These are phyloP conservation scores for Microtus pennsylvanicus DNA, from an alignment of 2,113 vertebrate genomes.

Conservation along the genomic window DNA sequence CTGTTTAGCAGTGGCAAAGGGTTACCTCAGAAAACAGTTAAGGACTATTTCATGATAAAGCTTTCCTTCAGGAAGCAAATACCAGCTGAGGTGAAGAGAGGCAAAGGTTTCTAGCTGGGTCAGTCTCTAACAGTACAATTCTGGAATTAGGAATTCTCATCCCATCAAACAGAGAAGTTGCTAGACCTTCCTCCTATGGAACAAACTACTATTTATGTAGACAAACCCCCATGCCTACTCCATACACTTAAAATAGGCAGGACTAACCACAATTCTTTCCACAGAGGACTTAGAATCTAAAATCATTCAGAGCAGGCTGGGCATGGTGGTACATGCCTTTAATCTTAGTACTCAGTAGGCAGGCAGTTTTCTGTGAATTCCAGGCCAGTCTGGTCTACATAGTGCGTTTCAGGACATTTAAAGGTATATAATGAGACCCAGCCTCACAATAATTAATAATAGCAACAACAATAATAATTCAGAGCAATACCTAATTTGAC, in stretches of 20 bases:
- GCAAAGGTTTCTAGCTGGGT: neutral
- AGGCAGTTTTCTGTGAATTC: neutral
- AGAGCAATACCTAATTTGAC: slow-evolving; percentile 12
- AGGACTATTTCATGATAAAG: slow-evolving; percentile 22
- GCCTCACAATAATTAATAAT: neutral
- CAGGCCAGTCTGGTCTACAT: neutral
- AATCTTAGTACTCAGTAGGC: neutral
- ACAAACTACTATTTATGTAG: neutral
- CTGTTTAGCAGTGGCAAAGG: neutral
- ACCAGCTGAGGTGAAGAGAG: neutral
- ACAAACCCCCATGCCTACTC: neutral
- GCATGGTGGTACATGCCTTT: neutral
- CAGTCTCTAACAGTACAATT: neutral
- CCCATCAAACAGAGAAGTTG: neutral
- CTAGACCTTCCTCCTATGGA: neutral
- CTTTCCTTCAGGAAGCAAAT: slow-evolving; percentile 25
- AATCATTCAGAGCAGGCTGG: slow-evolving; percentile 4
- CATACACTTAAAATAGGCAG: neutral
- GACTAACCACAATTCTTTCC: neutral
- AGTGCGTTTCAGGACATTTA: neutral
- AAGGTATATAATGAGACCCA: neutral
- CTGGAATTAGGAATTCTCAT: slow-evolving; percentile 21
- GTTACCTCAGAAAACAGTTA: neutral
- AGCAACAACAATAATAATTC: neutral
- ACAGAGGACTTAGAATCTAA: slow-evolving; percentile 39